These are phyloP conservation scores for Eupithecia insigniata DNA, from an alignment of 2,888 invertebrate genomes.

Conservation along the genomic window DNA sequence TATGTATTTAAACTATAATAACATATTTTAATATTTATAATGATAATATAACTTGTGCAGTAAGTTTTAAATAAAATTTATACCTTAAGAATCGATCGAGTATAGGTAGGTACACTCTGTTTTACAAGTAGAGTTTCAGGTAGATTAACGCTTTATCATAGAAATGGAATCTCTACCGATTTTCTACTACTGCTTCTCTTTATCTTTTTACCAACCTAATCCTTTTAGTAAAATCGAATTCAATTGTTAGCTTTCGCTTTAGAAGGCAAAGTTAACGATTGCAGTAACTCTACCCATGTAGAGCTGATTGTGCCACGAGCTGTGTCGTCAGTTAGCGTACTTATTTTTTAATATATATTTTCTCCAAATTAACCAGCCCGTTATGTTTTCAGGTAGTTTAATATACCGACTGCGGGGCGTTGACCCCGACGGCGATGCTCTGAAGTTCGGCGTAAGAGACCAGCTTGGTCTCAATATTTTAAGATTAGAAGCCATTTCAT, in stretches of 20 bases:
- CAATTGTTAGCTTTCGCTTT: background rate
- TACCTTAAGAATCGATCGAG: too few relatives aligned
- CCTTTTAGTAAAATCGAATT: background rate
- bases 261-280: background rate
- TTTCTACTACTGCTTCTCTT: background rate
- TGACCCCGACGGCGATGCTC: constrained; percentile 93
- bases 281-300: background rate
- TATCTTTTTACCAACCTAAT: background rate
- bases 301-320: background rate
- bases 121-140: background rate
- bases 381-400: constrained; percentile 86
- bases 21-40: too few relatives aligned
- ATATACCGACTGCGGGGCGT: constrained; percentile 92
- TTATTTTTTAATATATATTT: constrained; percentile 9
- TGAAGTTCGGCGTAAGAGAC: constrained; percentile 92
- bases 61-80: too few relatives aligned
- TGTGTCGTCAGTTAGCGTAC: background rate
- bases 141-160: background rate
- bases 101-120: background rate
- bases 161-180: too few relatives aligned
- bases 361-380: constrained; percentile 30
- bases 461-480: constrained; percentile 93
- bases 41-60: too few relatives aligned
- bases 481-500: constrained; percentile 91
- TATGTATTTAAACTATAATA: too few relatives aligned